phyloP scores from a whole-genome alignment of 2,797 vertebrate species.

The Meda fulgida region DNA sequence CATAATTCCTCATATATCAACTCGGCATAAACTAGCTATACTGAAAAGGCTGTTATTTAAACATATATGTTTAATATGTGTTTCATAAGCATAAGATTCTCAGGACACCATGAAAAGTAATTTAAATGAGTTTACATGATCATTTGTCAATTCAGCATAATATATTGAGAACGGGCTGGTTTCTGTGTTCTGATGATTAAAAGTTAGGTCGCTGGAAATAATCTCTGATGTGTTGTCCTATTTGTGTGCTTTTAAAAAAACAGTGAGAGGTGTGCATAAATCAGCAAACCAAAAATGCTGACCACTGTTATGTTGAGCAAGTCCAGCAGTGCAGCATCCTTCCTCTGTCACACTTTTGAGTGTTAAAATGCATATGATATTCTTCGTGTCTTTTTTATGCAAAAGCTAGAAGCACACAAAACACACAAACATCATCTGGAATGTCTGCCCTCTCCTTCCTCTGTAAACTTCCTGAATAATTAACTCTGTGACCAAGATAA shows the following conservation, averaged over 20 bases:
- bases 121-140: neutral
- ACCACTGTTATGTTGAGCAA: neutral
- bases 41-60: neutral
- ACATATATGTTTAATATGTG: neutral
- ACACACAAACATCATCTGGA: constrained; percentile 42
- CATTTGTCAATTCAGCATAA: neutral
- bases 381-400: constrained; percentile 1
- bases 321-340: neutral
- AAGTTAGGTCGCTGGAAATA: neutral
- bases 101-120: neutral
- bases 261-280: neutral
- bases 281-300: neutral
- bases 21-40: neutral
- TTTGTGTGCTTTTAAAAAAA: neutral
- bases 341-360: neutral
- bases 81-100: neutral
- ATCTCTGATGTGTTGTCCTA: neutral
- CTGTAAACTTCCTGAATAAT: constrained; percentile 44
- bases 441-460: constrained; percentile 2
- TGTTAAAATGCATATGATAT: no score
- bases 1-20: neutral
- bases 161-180: neutral
- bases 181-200: neutral
- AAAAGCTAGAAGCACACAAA: neutral
- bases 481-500: constrained; percentile 19